Conservation (phyloP, 2,888 invertebrate species). For the Aphodius granarius region DNA sequence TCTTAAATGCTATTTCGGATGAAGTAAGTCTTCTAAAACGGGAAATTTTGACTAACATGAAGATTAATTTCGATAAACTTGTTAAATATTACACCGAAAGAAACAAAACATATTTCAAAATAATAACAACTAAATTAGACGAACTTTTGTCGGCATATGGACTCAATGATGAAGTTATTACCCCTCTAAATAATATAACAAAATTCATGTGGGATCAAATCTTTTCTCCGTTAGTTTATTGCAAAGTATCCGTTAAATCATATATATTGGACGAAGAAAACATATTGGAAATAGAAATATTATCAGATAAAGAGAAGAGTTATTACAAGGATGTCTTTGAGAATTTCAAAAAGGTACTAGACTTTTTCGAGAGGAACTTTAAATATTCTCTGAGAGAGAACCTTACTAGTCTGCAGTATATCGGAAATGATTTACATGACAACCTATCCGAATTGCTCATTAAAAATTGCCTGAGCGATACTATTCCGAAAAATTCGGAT, state of each 20-base stretch:
- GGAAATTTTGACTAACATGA: constrained; percentile 55
- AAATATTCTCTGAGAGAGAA: neutral
- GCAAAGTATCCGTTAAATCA: constrained; percentile 53
- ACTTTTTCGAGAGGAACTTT: neutral
- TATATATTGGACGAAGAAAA: constrained; percentile 47
- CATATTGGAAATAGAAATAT: constrained; percentile 47
- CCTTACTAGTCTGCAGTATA: constrained; percentile 41
- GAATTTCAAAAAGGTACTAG: neutral
- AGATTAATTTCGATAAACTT: constrained; percentile 56
- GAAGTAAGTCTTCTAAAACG: constrained; percentile 1
- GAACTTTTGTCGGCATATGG: constrained; percentile 52
- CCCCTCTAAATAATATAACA: constrained; percentile 61
- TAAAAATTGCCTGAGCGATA: constrained; percentile 72
- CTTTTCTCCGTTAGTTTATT: constrained; percentile 61
- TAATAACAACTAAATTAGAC: constrained; percentile 51
- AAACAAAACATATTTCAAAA: constrained; percentile 42
- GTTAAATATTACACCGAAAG: constrained; percentile 51
- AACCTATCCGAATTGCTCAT: constrained; percentile 69
- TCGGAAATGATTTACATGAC: constrained; percentile 60
- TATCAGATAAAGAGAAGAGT: constrained; percentile 52
- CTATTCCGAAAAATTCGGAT: constrained; percentile 74
- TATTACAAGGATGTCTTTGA: constrained; percentile 60
- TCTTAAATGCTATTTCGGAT: constrained; percentile 12
- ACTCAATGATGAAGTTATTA: constrained; percentile 36
- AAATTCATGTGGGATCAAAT: constrained; percentile 61